Conservation (phyloP, 2,797 vertebrate genomes). For the Sebastes nivosus region DNA sequence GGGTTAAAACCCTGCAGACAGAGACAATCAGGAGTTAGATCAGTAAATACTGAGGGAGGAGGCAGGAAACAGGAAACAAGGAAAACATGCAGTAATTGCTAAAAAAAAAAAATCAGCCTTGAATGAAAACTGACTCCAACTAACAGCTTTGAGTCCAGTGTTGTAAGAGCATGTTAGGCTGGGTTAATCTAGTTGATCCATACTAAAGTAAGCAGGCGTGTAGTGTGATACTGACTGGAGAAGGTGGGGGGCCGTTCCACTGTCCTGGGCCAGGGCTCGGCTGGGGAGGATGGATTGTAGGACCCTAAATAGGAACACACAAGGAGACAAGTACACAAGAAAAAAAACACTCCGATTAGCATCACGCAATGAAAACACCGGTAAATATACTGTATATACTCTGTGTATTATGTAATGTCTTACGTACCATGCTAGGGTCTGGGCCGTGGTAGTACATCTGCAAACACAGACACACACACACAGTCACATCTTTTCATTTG, state of each 20-base stretch:
- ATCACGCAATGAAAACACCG: too few species aligned
- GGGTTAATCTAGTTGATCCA: not conserved
- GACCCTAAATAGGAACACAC: slow-evolving; percentile 27
- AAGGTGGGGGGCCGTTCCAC: slow-evolving; percentile 51
- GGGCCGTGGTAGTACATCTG: slow-evolving; percentile 40
- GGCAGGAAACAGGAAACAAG: not conserved
- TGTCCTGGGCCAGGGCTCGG: slow-evolving; percentile 37
- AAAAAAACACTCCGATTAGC: too few species aligned
- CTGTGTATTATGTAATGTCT: not conserved
- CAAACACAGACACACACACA: slow-evolving; percentile 9
- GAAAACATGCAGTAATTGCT: not conserved
- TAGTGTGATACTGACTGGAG: slow-evolving; percentile 38
- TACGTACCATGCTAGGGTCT: slow-evolving; percentile 31
- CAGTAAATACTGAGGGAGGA: not conserved
- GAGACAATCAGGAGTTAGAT: not conserved
- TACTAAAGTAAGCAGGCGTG: not conserved
- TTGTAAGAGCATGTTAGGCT: not conserved
- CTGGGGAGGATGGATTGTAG: slow-evolving; percentile 49
- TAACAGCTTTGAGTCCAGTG: not conserved
- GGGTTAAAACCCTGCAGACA: slow-evolving; percentile 45
- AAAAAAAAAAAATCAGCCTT: not conserved
- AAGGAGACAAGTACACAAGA: not conserved
- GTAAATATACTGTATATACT: not conserved
- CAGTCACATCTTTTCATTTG: not conserved
- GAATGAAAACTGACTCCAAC: not conserved